phyloP scores from a whole-genome alignment of 2,888 invertebrate species.

The Drosophila subquinaria region DNA sequence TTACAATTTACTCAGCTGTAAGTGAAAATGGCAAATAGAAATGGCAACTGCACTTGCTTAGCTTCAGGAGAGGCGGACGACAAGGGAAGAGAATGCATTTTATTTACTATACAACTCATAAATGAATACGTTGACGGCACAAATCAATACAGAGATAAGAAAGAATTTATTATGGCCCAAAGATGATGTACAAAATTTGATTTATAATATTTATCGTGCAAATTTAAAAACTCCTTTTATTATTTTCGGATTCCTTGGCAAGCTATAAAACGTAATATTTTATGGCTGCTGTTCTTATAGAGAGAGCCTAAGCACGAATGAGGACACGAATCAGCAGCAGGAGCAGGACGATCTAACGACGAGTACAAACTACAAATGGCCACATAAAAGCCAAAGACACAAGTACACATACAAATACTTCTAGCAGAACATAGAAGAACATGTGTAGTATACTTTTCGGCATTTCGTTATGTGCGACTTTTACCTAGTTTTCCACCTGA shows the following conservation, averaged over 20 bases:
- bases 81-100: not conserved
- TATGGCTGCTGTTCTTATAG: too few species aligned
- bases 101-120: constrained; percentile 3
- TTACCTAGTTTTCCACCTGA: constrained; percentile 59
- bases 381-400: constrained; percentile 60
- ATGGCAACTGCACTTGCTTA: constrained; percentile 30
- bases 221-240: not conserved
- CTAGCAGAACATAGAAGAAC: constrained; percentile 27
- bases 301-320: constrained; percentile 50
- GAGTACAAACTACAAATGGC: constrained; percentile 69
- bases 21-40: constrained; percentile 47
- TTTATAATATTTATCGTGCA: constrained; percentile 14
- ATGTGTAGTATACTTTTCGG: constrained; percentile 56
- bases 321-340: constrained; percentile 10
- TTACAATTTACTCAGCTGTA: constrained; percentile 19
- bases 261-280: constrained; percentile 48
- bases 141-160: too few species aligned
- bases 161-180: too few species aligned
- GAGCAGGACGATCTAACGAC: constrained; percentile 35
- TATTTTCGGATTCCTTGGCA: not conserved
- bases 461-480: constrained; percentile 57
- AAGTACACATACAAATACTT: constrained; percentile 10
- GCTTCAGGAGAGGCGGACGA: not conserved
- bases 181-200: constrained; percentile 12
- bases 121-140: not conserved